Base-by-base conservation (phyloP, 30 jellyfish, hydroid and myxozoan species). In the Aurelia aurita complex sp. Pacific region DNA sequence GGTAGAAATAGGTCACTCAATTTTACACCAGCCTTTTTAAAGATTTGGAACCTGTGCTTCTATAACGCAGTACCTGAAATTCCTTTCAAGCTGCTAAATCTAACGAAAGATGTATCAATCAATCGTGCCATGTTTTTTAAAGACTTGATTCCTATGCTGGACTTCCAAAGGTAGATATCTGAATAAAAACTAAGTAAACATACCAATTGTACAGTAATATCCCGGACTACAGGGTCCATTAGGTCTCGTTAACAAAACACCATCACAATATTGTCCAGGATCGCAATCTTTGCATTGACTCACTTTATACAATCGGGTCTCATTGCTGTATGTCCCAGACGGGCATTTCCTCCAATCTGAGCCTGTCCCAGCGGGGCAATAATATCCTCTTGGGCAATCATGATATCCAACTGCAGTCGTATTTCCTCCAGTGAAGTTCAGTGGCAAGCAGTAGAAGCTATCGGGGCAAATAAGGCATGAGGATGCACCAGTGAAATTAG, bases 271-370 rank as follows among this genome's bases (percentile, higher is more conserved):
- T 14, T 67, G 36, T 4, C 99, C 99, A 57, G 96, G 92, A 64
- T 80, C 96, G 79, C 99, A 95, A 55, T 82, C 79, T 72, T 78
- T 76, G 83, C 99, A 95, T 50, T 95, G 97, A 51, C 73, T 57
- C 14, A 77, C 99, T 8, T 74, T 46, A 13, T 59, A 66, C 15
- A 90, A 83, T 19, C 94, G 73, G 12, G 99, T 89, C 78, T 82
- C 81, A 72, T 90, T 95, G 82, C 98, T 90, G 91, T 82, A 95
- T 16, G 99, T 89, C 7, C 99, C 99, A 2, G 97, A 85, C 5
- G 99, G 99, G 85, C 99, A 95, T 42, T 85, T 87, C 55, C 33
- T 80, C 83, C 88, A 67, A 76, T 77, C 81, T 18, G 97, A 69
- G 13, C 95, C 97, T 16, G 97, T 95, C 17, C 97, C 97, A 33